Conservation (phyloP, 2,888 invertebrate genomes). For the Odontocolon sp. region DNA sequence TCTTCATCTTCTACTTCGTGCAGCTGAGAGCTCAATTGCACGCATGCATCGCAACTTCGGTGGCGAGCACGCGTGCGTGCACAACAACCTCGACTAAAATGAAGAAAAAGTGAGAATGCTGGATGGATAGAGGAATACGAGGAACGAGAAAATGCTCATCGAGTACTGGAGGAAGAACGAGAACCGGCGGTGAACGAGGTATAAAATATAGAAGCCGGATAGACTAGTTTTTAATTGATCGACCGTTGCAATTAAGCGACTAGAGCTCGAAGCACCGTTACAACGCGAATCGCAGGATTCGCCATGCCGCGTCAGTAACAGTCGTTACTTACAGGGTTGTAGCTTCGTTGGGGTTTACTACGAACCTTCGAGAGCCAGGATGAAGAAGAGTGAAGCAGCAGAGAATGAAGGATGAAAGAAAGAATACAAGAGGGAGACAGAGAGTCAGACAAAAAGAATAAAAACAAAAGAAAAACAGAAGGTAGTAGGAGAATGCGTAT, state of each 20-base stretch:
- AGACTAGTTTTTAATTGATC: conserved; percentile 66
- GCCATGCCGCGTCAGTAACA: conserved; percentile 46
- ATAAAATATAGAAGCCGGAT: conserved; percentile 8
- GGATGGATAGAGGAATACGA: conserved; percentile 11
- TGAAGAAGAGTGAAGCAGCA: conserved; percentile 16
- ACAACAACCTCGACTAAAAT: conserved; percentile 24
- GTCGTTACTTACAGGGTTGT: conserved; percentile 3
- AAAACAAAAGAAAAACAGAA: neutral
- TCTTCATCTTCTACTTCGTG: conserved; percentile 28
- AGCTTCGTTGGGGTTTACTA: conserved; percentile 33
- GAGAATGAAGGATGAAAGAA: conserved; percentile 14
- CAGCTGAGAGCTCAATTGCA: conserved; percentile 2
- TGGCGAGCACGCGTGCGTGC: conserved; percentile 42
- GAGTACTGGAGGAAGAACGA: conserved; percentile 2
- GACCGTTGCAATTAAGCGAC: conserved; percentile 59
- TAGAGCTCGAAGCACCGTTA: conserved; percentile 44
- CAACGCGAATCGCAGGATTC: conserved; percentile 22
- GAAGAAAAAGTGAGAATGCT: conserved; percentile 26
- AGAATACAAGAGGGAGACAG: neutral
- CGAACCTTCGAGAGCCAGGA: conserved; percentile 9
- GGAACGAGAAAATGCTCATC: conserved; percentile 18
- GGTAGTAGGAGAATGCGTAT: conserved; percentile 10
- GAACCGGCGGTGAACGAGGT: neutral
- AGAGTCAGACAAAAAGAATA: neutral
- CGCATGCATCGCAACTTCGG: conserved; percentile 21